phyloP scores from a whole-genome alignment of 1,140 invertebrate species.

The Oncopeltus fasciatus region DNA sequence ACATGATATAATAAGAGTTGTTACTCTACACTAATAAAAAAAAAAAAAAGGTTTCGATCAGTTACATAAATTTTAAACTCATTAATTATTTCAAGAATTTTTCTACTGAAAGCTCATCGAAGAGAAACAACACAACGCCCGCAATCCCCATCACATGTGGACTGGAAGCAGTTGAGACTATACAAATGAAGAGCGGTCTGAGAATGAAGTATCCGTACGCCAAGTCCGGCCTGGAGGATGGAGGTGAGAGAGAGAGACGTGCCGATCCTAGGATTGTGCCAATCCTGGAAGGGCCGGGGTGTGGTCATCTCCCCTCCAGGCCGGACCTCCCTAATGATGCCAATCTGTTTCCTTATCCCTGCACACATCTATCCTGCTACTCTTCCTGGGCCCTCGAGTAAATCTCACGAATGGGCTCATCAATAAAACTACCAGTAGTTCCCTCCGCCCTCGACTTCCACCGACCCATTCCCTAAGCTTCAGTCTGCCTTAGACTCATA shows the following conservation, averaged over 20 bases:
- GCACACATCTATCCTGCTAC: neutral
- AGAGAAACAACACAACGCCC: too few species aligned
- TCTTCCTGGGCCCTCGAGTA: neutral
- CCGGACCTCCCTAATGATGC: neutral
- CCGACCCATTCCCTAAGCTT: neutral
- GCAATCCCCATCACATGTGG: too few species aligned
- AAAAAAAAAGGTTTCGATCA: too few species aligned
- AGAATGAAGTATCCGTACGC: too few species aligned
- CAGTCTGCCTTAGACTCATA: too few species aligned
- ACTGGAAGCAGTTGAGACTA: too few species aligned
- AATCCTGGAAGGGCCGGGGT: neutral
- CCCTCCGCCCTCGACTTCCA: neutral
- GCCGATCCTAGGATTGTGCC: neutral
- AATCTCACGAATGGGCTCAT: neutral
- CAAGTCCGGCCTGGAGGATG: neutral
- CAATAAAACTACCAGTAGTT: neutral
- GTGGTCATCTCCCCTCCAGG: neutral
- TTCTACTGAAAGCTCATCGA: too few species aligned
- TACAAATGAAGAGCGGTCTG: too few species aligned
- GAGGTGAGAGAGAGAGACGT: neutral
- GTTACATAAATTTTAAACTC: too few species aligned
- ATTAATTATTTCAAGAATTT: too few species aligned
- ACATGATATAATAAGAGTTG: too few species aligned
- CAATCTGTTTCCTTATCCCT: slow-evolving; percentile 3
- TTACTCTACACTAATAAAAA: too few species aligned